A percentile compares a stretch with the other conserved stretches of the same genome.
These are phyloP conservation scores for Marisa cornuarietis DNA, from an alignment of 1,140 invertebrate genomes.

Conservation along the genomic window DNA sequence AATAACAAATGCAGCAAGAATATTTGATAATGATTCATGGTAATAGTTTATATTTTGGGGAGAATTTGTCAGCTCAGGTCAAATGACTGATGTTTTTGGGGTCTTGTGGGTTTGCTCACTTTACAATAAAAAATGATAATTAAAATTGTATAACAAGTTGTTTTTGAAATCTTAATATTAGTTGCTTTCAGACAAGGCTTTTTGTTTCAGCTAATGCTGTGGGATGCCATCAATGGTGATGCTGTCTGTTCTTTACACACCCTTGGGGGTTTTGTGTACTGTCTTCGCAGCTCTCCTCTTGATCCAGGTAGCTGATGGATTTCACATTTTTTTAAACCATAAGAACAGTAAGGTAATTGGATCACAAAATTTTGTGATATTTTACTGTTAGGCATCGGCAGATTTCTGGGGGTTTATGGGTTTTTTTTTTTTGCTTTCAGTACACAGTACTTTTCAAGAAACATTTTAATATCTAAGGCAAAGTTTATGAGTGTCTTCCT, in stretches of 20 bases:
- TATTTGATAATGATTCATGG: too few species aligned
- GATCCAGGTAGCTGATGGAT: conserved; percentile 71
- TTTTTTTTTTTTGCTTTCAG: not conserved
- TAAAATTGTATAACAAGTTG: too few species aligned
- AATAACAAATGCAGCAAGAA: too few species aligned
- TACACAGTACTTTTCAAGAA: too few species aligned
- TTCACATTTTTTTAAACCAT: not conserved
- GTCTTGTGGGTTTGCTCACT: too few species aligned
- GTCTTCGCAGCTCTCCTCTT: conserved; percentile 74
- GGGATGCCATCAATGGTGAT: conserved; percentile 65
- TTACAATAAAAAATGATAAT: too few species aligned
- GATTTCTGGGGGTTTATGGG: not conserved
- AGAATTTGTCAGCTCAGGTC: too few species aligned
- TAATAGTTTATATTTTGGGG: too few species aligned
- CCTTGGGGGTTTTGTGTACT: conserved; percentile 75
- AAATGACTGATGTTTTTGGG: too few species aligned
- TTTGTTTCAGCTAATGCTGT: conserved; percentile 69
- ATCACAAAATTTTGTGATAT: too few species aligned
- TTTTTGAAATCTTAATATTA: not conserved
- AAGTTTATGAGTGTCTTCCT: too few species aligned
- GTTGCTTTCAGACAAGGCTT: not conserved
- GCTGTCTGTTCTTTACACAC: conserved; percentile 70
- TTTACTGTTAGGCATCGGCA: not conserved
- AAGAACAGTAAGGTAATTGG: not conserved
- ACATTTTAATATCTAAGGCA: too few species aligned